A percentile compares a stretch with the other conserved stretches of the same genome.
phyloP scores from a whole-genome alignment of 2,888 invertebrate genomes.

The Pterostichus madidus region DNA sequence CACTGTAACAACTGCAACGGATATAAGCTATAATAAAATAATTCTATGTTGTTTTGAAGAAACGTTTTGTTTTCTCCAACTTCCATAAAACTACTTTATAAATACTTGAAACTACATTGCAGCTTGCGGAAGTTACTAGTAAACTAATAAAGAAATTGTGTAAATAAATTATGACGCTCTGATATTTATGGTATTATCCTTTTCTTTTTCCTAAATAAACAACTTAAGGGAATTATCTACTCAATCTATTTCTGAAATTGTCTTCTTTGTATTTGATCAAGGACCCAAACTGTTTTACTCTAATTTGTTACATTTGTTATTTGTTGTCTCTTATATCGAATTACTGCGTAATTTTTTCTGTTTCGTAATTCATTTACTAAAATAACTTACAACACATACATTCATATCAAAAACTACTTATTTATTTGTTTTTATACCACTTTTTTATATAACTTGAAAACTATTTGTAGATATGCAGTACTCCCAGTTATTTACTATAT shows the following conservation, averaged over 20 bases:
- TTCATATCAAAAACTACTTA: too few relatives aligned
- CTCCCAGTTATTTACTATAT: too few relatives aligned
- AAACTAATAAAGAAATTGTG: slow-evolving; percentile 25
- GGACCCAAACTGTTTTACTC: neutral
- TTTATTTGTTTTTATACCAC: too few relatives aligned
- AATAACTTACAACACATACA: too few relatives aligned
- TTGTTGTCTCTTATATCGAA: slow-evolving; percentile 7
- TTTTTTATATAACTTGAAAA: too few relatives aligned
- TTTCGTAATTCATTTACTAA: too few relatives aligned
- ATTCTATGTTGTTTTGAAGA: too few relatives aligned
- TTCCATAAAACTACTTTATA: slow-evolving; percentile 22
- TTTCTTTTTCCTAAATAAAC: slow-evolving; percentile 31
- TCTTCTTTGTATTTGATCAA: slow-evolving; percentile 4
- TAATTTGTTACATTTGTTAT: slow-evolving; percentile 6
- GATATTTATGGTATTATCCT: slow-evolving; percentile 15
- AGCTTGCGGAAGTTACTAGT: neutral
- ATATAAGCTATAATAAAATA: too few relatives aligned
- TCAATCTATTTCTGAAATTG: slow-evolving; percentile 28
- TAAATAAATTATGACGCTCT: slow-evolving; percentile 17
- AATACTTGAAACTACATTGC: slow-evolving; percentile 12
- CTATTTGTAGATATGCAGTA: too few relatives aligned
- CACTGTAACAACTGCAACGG: too few relatives aligned
- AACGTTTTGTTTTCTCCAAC: slow-evolving; percentile 1
- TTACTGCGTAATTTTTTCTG: neutral
- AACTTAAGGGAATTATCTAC: slow-evolving; percentile 17